phyloP scores from a whole-genome alignment of 2,888 invertebrate species.

The Drosophila rubida region DNA sequence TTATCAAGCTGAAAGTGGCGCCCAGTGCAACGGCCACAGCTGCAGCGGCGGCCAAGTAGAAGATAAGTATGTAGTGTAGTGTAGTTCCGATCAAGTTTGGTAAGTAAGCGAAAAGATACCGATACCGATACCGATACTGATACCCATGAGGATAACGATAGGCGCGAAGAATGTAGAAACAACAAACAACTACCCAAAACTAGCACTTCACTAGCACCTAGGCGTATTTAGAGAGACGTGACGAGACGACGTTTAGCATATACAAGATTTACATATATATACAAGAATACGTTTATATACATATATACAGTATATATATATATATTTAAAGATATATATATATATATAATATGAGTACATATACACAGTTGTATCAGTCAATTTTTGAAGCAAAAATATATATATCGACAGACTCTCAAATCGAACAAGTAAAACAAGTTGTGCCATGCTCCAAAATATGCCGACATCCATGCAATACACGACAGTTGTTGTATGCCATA shows the following conservation, averaged over 20 bases:
- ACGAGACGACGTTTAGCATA: conserved; percentile 58
- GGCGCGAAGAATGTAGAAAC: conserved; percentile 11
- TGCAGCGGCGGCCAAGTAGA: conserved; percentile 67
- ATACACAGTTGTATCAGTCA: conserved; percentile 69
- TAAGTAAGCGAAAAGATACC: conserved; percentile 45
- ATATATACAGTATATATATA: conserved; percentile 51
- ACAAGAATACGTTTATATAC: conserved; percentile 42
- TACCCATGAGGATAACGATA: too few species aligned
- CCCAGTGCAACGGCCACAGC: conserved; percentile 75
- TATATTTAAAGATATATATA: conserved; percentile 48
- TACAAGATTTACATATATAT: conserved; percentile 61
- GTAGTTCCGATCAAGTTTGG: conserved; percentile 28
- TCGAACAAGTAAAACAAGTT: conserved; percentile 46
- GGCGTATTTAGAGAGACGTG: conserved; percentile 61
- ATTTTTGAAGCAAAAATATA: conserved; percentile 61
- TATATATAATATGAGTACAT: conserved; percentile 47
- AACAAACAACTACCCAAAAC: conserved; percentile 52
- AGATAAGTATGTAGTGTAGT: conserved; percentile 11
- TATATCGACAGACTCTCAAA: conserved; percentile 61
- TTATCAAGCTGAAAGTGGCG: conserved; percentile 83
- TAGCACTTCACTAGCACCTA: conserved; percentile 67
- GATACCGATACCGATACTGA: neutral
- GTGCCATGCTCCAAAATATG: conserved; percentile 68
- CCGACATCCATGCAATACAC: neutral
- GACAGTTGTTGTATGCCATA: neutral